Conservation (phyloP, 2,797 vertebrate species). For the Jordanella pulchra region DNA sequence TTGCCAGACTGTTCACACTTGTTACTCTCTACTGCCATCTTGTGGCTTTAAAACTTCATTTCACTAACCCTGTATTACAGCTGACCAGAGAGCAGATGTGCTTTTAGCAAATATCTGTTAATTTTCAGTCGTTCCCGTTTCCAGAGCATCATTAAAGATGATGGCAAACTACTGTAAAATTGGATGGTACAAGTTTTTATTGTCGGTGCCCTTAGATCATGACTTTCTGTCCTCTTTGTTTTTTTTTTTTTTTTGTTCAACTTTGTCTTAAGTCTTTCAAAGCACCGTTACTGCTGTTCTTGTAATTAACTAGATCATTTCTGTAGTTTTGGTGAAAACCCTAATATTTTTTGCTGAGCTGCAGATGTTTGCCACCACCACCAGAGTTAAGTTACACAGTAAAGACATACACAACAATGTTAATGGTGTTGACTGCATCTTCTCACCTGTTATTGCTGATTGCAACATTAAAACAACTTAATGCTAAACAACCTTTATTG, state of each 20-base stretch:
- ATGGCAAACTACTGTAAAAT: slow-evolving; percentile 22
- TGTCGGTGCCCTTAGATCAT: neutral
- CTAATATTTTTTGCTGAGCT: neutral
- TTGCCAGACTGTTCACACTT: slow-evolving; percentile 5
- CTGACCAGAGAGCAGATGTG: slow-evolving; percentile 7
- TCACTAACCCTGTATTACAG: slow-evolving; percentile 20
- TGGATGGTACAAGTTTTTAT: neutral
- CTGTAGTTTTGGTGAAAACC: slow-evolving; percentile 2
- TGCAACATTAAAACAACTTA: slow-evolving; percentile 63
- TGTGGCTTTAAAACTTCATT: slow-evolving; percentile 21
- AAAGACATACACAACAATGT: slow-evolving; percentile 8
- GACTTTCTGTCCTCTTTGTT: slow-evolving; percentile 1
- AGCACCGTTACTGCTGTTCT: slow-evolving; percentile 30
- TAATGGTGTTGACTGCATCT: slow-evolving; percentile 28
- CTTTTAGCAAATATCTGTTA: neutral
- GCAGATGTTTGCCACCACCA: slow-evolving; percentile 8
- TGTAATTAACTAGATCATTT: slow-evolving; percentile 8
- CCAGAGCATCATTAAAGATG: slow-evolving; percentile 5
- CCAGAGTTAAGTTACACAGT: neutral
- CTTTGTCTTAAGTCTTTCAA: neutral
- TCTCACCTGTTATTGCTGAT: slow-evolving; percentile 42
- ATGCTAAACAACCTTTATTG: neutral
- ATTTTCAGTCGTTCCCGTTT: neutral
- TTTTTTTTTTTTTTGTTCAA: neutral
- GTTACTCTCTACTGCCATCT: slow-evolving; percentile 9